phyloP scores from a whole-genome alignment of 2,888 invertebrate genomes.

The Conistra vaccinii region DNA sequence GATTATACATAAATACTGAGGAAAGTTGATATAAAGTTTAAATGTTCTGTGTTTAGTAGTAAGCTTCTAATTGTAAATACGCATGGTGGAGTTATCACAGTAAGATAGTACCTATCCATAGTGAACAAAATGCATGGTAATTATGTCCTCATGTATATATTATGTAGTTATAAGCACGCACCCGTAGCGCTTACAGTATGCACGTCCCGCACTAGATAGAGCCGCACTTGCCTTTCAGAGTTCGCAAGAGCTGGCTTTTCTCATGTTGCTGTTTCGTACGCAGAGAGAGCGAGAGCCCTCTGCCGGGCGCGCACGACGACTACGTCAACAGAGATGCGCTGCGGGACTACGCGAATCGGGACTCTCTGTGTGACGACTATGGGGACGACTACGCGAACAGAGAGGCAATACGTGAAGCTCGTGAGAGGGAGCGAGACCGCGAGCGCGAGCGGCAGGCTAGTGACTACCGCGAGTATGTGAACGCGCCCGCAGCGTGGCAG shows the following conservation, averaged over 20 bases:
- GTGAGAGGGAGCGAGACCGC: slow-evolving; percentile 82
- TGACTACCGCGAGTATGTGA: slow-evolving; percentile 89
- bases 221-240: slow-evolving; percentile 83
- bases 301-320: slow-evolving; percentile 85
- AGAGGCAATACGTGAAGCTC: slow-evolving; percentile 89
- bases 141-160: slow-evolving; percentile 4
- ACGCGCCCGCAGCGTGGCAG: slow-evolving; percentile 85
- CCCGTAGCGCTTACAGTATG: slow-evolving; percentile 67
- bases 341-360: slow-evolving; percentile 87
- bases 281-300: slow-evolving; percentile 89
- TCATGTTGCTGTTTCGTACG: slow-evolving; percentile 89
- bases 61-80: background rate
- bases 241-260: slow-evolving; percentile 85
- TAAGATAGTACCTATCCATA: background rate
- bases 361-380: slow-evolving; percentile 88
- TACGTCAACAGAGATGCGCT: slow-evolving; percentile 87
- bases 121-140: slow-evolving; percentile 33
- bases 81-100: slow-evolving; percentile 24
- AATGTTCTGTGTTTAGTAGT: slow-evolving; percentile 16
- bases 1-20: background rate
- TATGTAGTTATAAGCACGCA: slow-evolving; percentile 54
- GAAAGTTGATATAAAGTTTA: background rate
- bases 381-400: slow-evolving; percentile 89
- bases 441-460: slow-evolving; percentile 79
- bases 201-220: slow-evolving; percentile 80